Conservation (phyloP, 2,888 invertebrate species). For the Nomada hirtipes region DNA sequence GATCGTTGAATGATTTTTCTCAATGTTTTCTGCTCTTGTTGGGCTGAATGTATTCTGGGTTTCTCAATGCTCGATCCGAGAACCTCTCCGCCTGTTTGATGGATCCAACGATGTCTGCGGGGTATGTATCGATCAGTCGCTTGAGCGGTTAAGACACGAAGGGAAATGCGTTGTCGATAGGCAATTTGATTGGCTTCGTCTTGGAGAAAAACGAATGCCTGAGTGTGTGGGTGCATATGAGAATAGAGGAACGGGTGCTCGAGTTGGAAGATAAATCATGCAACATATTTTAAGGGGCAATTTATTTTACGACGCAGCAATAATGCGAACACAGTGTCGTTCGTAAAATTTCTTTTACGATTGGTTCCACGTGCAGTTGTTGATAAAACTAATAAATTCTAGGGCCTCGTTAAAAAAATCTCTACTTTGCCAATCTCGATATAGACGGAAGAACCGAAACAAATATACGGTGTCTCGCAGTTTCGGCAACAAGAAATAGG, state of each 20-base stretch:
- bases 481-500: no score
- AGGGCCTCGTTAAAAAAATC: no score
- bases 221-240: background rate
- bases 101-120: constrained; percentile 31
- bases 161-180: constrained; percentile 43
- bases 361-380: background rate
- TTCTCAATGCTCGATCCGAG: constrained; percentile 14
- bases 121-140: constrained; percentile 37
- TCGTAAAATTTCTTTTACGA: background rate
- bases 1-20: constrained; percentile 23
- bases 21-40: constrained; percentile 17
- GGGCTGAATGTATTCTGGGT: constrained; percentile 4
- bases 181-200: constrained; percentile 37
- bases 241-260: background rate
- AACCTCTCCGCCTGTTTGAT: constrained; percentile 6
- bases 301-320: background rate
- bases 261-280: background rate
- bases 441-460: no score
- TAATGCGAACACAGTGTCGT: background rate
- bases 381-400: no score
- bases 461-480: no score
- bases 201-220: background rate
- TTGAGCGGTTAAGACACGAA: constrained; percentile 37
- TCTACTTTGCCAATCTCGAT: no score
- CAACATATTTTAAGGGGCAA: background rate